phyloP scores from a whole-genome alignment of 2,888 invertebrate genomes.

The Onchidella celtica region DNA sequence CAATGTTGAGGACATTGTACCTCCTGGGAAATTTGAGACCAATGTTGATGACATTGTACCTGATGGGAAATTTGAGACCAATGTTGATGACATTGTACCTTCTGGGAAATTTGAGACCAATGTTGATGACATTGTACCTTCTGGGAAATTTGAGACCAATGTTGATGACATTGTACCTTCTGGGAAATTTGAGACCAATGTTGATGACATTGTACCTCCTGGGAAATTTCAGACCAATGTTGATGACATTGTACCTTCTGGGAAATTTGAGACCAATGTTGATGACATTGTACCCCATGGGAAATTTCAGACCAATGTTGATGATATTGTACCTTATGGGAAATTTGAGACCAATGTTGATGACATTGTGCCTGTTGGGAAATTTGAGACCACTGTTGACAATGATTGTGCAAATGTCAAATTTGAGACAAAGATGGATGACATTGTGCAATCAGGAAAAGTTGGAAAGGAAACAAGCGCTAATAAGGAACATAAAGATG shows the following conservation, averaged over 20 bases:
- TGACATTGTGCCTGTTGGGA: background rate
- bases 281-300: background rate
- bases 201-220: slow-evolving; percentile 4
- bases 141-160: background rate
- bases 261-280: background rate
- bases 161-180: background rate
- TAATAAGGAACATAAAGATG: too few relatives aligned
- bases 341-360: slow-evolving; percentile 15
- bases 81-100: slow-evolving; percentile 6
- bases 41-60: slow-evolving; percentile 23
- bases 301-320: background rate
- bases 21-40: background rate
- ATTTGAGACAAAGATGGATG: background rate
- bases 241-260: too few relatives aligned
- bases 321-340: background rate
- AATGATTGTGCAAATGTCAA: background rate
- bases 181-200: background rate
- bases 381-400: background rate
- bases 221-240: too few relatives aligned
- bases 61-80: background rate
- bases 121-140: background rate
- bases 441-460: background rate
- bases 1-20: background rate
- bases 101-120: background rate
- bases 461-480: too few relatives aligned